Evolutionary conservation across 2,797 vertebrate species (phyloP).

Genomic region (Nannoperca obscura): DNA sequence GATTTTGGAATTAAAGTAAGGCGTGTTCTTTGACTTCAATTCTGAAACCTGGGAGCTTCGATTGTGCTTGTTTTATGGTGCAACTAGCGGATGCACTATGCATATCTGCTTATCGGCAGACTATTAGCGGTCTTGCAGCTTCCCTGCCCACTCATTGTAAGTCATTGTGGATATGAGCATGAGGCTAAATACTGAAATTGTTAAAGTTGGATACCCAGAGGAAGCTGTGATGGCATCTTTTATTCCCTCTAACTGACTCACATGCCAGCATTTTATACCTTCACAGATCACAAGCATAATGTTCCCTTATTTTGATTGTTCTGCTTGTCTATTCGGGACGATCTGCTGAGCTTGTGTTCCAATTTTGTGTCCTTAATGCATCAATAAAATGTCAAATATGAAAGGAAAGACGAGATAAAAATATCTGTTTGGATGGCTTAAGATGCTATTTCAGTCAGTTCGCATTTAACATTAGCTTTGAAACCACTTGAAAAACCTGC

Average conservation of each 20-base stretch:
- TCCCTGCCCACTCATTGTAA: slow-evolving; percentile 25
- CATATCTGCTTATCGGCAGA: slow-evolving; percentile 2
- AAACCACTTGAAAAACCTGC: slow-evolving; percentile 60
- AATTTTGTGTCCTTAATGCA: slow-evolving; percentile 57
- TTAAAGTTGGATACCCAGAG: not conserved
- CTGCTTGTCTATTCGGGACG: slow-evolving; percentile 35
- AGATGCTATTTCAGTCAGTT: slow-evolving; percentile 69
- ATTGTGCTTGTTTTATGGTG: slow-evolving; percentile 19
- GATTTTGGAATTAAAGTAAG: not conserved
- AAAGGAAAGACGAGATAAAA: slow-evolving; percentile 66
- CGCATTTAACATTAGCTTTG: slow-evolving; percentile 60
- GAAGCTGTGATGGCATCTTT: slow-evolving; percentile 21
- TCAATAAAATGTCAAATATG: slow-evolving; percentile 74
- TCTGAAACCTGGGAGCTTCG: slow-evolving; percentile 15
- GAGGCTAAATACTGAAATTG: slow-evolving; percentile 12
- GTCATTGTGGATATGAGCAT: slow-evolving; percentile 15
- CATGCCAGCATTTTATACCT: slow-evolving; percentile 18
- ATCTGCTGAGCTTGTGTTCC: slow-evolving; percentile 40
- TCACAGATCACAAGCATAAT: slow-evolving; percentile 32
- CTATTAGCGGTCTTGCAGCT: slow-evolving; percentile 2
- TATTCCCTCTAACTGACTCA: slow-evolving; percentile 26
- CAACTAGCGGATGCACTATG: not conserved
- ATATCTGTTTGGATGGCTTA: slow-evolving; percentile 57
- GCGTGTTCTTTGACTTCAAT: too few relatives aligned
- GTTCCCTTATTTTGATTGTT: slow-evolving; percentile 20